Base-by-base conservation (phyloP, 92 coral and sea anemone species). In the Anthopleura xanthogrammica region DNA sequence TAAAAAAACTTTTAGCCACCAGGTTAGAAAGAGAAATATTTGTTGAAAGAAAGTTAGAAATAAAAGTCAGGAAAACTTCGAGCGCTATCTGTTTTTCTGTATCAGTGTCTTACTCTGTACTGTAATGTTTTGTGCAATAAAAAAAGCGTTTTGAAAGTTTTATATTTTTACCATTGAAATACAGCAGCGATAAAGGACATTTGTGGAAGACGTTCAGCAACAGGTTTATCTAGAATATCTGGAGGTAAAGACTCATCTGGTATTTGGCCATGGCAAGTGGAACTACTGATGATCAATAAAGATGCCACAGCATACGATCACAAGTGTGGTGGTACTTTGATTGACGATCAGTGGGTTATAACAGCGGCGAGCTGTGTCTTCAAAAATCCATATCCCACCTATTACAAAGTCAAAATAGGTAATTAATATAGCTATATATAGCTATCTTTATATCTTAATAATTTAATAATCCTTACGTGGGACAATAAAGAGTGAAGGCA, bases 201-300 rank as follows among this genome's bases (percentile, higher is more conserved):
- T 4, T 85, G 88, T 52, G 88, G 88, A 14, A 62, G 12, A 3
- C 88, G 88, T 8, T 41, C 79, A 17, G 24, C 8, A 11, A 50
- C 23, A 7, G 7, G 19, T n/a, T 73, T 17, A 17, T 23, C 41
- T 19, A 70, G 88, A 29, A 85, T 85, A 16, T 79, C 72, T 17
- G 88, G 88, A 68, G 88, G 88, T 3, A 70, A 41, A 40, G 66
- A 85, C 41, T 77, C 83, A 12, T 68, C 74, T 52, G 83, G 79
- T 12, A 16, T 43, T 4, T 85, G 88, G 88, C 88, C 88, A 9
- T 85, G 88, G 88, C 88, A 85, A 70, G 88, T 79, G 19, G 77
- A 85, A 50, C 70, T 85, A 12, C 79, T 85, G 72, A 84, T 62
- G 22, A 55, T 84, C 14, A 52, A 68, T 13, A 52, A 78, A 29